Percentiles rank a stretch among this genome's conserved stretches.
These are phyloP conservation scores for Drosophila paranaensis DNA, from an alignment of 2,888 invertebrate genomes.

Conservation along the genomic window DNA sequence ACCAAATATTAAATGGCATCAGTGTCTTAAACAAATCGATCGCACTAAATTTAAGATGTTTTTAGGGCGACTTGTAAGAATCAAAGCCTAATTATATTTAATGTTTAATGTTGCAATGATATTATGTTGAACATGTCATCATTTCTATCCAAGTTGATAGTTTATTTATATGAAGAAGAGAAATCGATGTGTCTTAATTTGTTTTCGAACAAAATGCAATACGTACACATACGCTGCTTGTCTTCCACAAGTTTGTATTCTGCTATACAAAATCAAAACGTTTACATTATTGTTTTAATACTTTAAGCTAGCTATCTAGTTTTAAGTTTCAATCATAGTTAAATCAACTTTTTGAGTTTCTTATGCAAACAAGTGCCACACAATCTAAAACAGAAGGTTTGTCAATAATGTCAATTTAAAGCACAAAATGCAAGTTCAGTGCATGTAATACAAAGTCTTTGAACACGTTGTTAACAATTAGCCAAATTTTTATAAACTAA, in stretches of 20 bases:
- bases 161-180: slow-evolving; percentile 8
- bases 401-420: slow-evolving; percentile 30
- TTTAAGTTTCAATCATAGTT: slow-evolving; percentile 18
- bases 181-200: slow-evolving; percentile 20
- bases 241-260: slow-evolving; percentile 66
- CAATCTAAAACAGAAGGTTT: slow-evolving; percentile 42
- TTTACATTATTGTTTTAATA: slow-evolving; percentile 1
- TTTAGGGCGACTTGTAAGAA: slow-evolving; percentile 13
- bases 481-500: slow-evolving; percentile 49
- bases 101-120: slow-evolving; percentile 68
- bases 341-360: slow-evolving; percentile 43
- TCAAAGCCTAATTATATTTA: slow-evolving; percentile 21
- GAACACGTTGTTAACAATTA: slow-evolving; percentile 45
- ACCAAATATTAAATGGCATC: slow-evolving; percentile 59
- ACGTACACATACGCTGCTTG: slow-evolving; percentile 42
- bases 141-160: slow-evolving; percentile 51
- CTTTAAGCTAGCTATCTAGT: slow-evolving; percentile 4
- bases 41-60: slow-evolving; percentile 40
- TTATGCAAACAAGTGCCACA: slow-evolving; percentile 78
- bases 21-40: slow-evolving; percentile 69
- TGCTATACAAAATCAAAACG: slow-evolving; percentile 24
- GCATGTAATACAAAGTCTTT: slow-evolving; percentile 35
- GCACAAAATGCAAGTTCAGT: slow-evolving; percentile 55
- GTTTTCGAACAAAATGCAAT: slow-evolving; percentile 47
- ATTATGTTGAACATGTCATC: slow-evolving; percentile 77